Base-by-base conservation (phyloP, 2,888 invertebrate genomes). In the Netelia inedita region DNA sequence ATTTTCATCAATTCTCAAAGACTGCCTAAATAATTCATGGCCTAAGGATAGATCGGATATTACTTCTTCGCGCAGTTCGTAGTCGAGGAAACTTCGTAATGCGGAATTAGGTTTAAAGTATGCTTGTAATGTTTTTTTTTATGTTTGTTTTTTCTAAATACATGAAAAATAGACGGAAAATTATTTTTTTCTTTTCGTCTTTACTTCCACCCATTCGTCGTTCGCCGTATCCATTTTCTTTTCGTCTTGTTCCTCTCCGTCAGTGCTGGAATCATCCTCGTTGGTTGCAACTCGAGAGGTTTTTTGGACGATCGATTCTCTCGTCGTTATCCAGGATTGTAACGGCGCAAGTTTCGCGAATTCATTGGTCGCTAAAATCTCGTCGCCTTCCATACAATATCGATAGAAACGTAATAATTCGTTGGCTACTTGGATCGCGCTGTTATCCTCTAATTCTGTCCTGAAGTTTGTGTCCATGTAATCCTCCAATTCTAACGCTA, bases 151-250 rank as follows among this genome's bases (percentile, higher is more conserved):
- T 53, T 59, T 41, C 41, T 41, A 79, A 72, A 61, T 78, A 82
- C 50, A 72, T 46, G 14, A 50, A 16, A 63, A 73, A 43, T 35
- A 6, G 21, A 19, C 23, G 9, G 11, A 19, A 57, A 57, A 59
- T 69, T 89, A 92, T 88, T 87, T 91, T 75, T 86, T 92, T 74
- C 88, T 87, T 59, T 90, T 90, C n/a, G 87, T 86, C 81, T 85
- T 91, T 0, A 93, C 92, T 83, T 91, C 88, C 2, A 90, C 88
- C 92, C 92, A 93, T 57, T 88, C 93, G 23, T 91, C 89, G 1
- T 86, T 84, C 2, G 75, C 87, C 3, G 89, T 88, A 43, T 89
- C 88, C 89, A 91, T 91, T 74, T 86, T 61, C 55, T 41, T 69
- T 43, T 82, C 80, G 28, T 86, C 57, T 0, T 87, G 80, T n/a